Base-by-base conservation (phyloP, 2,113 vertebrate species). In the Pluvialis apricaria region DNA sequence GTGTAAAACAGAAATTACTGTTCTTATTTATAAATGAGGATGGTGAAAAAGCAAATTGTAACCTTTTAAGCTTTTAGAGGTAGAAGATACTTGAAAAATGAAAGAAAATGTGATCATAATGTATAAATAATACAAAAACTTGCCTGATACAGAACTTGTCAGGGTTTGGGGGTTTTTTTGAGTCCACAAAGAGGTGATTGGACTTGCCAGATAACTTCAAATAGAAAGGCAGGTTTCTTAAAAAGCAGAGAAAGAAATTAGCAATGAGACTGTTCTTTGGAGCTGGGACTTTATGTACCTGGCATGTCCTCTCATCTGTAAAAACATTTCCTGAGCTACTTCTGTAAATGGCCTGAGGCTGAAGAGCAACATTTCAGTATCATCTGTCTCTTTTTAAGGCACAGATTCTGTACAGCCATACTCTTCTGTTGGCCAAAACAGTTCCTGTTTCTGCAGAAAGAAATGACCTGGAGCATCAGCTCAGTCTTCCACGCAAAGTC, bases 241-340 rank as follows among this genome's bases (percentile, higher is more conserved):
- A 96, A 94, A 82, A 91, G 44, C 45, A 66, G 52, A 42, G 79
- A 78, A 89, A 79, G 51, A 92, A 71, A 79, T 95, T 69, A 92
- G 66, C 49, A 70, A 8, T 55, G 69, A 88, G n/a, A 18, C 82
- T 92, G 68, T 90, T 94, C 92, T 86, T 92, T 92, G 69, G 57
- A 96, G 76, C 86, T 82, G 86, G 92, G 47, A 91, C 79, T 93
- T 93, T 19, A 57, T 88, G 88, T 96, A 91, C 92, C 87, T 83
- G 82, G 72, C 6, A 0, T 86, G 77, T 89, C 72, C 81, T 94
- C 77, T 97, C 92, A 88, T 86, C 90, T 88, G 86, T 95, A 71
- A 96, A 95, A 95, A 77, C 69, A 76, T 95, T 94, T 96, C 57
- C 69, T 94, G 77, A 96, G 81, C 86, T 94, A 51, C 94, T 94